Evolutionary conservation across 2,113 vertebrate species (phyloP), one percentile per base, ranked within the genome.

Genomic region (Oreochromis tanganicae): DNA sequence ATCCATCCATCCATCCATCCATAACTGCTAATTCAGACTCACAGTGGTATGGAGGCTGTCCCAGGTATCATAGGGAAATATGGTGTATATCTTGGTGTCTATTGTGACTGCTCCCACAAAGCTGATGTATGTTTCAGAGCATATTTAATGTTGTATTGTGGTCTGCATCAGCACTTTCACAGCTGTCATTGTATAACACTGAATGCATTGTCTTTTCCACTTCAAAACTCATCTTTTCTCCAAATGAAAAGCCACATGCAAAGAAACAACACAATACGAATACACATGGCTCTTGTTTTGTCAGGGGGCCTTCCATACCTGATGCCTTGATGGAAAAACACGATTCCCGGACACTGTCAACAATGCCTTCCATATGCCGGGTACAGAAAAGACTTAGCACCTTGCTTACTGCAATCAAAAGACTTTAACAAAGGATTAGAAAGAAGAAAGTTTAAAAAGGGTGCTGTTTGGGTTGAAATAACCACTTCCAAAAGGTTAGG

Each of bases 1-100:
- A 24, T 55, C 0, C 50, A 24, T 57, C 0, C 55, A 56, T 27
- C 0, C 57, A 32, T 66, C 0, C 17, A 13, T 38, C 0, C 19
- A 38, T 66, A 7, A 41, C 36, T 14, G 29, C 29, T 34, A 63
- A 9, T 63, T 34, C 59, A 19, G 29, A n/a, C n/a, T 24, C 36
- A 3, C 12, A 24, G 66, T 24, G 66, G 7, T 66, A 21, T 66
- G 34, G 36, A 71, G 66, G n/a, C n/a, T 14, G 19, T 41, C 66
- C 36, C 66, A 71, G 36, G 12, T 24, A 41, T 43, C 12, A 24
- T 3, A 16, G 4, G 7, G 36, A 3, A 66, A 4, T 36, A 66
- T 14, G 63, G 66, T 71, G 7, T 71, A 43, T 43, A 73, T 2
- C 38, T 43, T 68, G 63, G 36, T 68, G 63, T 21, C 36, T 46